Conservation (phyloP, 2,797 vertebrate species). For the Peromyscus melanophrys region DNA sequence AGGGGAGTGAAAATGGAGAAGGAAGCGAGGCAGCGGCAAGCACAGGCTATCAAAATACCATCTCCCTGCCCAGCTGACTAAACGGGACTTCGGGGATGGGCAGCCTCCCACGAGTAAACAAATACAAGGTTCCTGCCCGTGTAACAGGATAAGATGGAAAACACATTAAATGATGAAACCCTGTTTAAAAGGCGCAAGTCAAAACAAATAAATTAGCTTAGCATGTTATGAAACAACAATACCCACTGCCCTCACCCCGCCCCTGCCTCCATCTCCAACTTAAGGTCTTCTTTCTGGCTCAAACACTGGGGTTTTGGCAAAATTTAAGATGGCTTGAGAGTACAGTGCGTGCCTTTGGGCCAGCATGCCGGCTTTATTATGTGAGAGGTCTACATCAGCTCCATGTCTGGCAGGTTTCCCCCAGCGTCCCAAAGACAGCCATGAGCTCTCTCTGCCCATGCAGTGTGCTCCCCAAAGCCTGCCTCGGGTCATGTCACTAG, state of each 20-base stretch:
- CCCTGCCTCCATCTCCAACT: not conserved
- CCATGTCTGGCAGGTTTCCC: not conserved
- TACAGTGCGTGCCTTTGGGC: slow-evolving; percentile 59
- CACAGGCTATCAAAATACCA: slow-evolving; percentile 10
- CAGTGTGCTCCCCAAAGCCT: not conserved
- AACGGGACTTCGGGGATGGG: not conserved
- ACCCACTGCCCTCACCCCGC: slow-evolving; percentile 66
- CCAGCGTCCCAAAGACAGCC: not conserved
- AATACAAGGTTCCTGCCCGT: slow-evolving; percentile 71
- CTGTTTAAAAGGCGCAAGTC: slow-evolving; percentile 80
- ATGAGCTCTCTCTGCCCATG: not conserved
- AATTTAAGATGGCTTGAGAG: slow-evolving; percentile 77
- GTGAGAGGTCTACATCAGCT: not conserved
- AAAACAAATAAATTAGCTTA: slow-evolving; percentile 88
- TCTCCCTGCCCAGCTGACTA: not conserved
- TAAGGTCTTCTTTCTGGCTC: slow-evolving; percentile 79
- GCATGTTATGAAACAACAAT: slow-evolving; percentile 87
- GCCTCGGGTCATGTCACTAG: not conserved
- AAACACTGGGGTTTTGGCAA: slow-evolving; percentile 79
- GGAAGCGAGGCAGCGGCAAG: not conserved
- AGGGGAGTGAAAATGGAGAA: not conserved
- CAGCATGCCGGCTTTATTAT: not conserved
- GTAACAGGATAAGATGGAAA: slow-evolving; percentile 86
- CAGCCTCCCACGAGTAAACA: slow-evolving; percentile 36
- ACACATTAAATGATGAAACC: slow-evolving; percentile 86